Conservation (phyloP, 2,113 vertebrate genomes). For the Emydocephalus ijimae region DNA sequence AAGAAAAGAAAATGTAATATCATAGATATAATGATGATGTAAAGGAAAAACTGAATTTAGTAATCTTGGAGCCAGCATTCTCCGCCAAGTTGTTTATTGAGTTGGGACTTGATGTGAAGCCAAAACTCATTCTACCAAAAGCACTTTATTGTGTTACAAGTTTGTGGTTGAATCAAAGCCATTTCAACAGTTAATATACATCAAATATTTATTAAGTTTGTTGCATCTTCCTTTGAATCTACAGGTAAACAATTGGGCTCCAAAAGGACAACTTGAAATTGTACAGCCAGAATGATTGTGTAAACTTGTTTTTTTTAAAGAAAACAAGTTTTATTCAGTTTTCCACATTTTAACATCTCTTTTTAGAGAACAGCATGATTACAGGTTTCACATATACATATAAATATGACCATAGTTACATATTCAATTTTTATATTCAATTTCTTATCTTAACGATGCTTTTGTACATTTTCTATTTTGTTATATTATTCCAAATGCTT, state of each 20-base stretch:
- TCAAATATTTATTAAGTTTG: neutral
- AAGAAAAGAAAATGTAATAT: neutral
- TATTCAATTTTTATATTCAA: too few relatives aligned
- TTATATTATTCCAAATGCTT: too few relatives aligned
- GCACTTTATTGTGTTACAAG: neutral
- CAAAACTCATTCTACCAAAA: neutral
- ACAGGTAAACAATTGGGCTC: neutral
- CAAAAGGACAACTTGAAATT: neutral
- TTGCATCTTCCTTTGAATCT: neutral
- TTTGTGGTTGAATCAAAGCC: neutral
- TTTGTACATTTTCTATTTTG: too few relatives aligned
- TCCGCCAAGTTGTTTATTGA: neutral
- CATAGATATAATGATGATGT: neutral
- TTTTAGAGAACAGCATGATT: too few relatives aligned
- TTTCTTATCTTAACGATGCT: too few relatives aligned
- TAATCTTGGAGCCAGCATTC: neutral
- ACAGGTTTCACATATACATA: too few relatives aligned
- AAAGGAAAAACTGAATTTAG: neutral
- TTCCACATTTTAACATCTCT: too few relatives aligned
- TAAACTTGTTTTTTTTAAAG: neutral
- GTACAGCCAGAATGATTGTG: neutral
- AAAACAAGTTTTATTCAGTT: too few relatives aligned
- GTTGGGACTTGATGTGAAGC: neutral
- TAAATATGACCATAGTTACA: too few relatives aligned
- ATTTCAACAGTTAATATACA: neutral